Base-by-base conservation (phyloP, 1,140 invertebrate genomes). In the Hycleus phaleratus region DNA sequence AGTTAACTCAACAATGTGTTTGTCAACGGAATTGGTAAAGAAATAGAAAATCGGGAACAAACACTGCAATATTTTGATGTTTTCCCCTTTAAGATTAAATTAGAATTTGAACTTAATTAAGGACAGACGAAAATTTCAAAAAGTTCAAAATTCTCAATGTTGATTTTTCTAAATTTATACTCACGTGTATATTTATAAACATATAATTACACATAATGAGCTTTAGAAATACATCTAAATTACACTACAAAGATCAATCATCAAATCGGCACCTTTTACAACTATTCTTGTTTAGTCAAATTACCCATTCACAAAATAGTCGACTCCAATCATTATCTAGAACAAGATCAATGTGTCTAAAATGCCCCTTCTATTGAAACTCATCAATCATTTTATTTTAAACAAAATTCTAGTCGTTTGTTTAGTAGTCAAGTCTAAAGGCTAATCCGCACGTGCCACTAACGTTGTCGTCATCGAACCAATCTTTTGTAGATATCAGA, bases 1-100 rank as follows among this genome's bases (percentile, higher is more conserved):
- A 53, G 51, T 63, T 60, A 60, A 55, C 50, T 32, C 46, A 40
- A 58, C 59, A 56, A 64, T 64, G 56, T 64, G 55, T 58, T 61
- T 64, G 62, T 64, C 55, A 54, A 53, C 62, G 32, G 32, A 32
- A 60, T 53, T 54, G 47, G 49, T 48, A 48, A 64, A 50, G 53
- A 61, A 64, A 61, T 61, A 32, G 32, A 32, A 32, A 32, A 32
- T 32, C 32, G 7, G 4, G 7, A 7, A 32, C 32, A 5, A 32
- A 32, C 32, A 32, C 3, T 18, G 18, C 1, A 18, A 18, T 18
- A 18, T 18, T 32, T 32, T 32, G 32, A 32, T 32, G 1, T 32
- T 4, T 32, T 32, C 32, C 7, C 1, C 32, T 32, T 32, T 32
- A 7, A 32, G 7, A 32, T 18, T 18, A 18, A 18, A 18, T 18